A percentile compares a stretch with the other conserved stretches of the same genome.
These are phyloP conservation scores for Micrastur ruficollis DNA, from an alignment of 2,797 vertebrate genomes.

Conservation along the genomic window DNA sequence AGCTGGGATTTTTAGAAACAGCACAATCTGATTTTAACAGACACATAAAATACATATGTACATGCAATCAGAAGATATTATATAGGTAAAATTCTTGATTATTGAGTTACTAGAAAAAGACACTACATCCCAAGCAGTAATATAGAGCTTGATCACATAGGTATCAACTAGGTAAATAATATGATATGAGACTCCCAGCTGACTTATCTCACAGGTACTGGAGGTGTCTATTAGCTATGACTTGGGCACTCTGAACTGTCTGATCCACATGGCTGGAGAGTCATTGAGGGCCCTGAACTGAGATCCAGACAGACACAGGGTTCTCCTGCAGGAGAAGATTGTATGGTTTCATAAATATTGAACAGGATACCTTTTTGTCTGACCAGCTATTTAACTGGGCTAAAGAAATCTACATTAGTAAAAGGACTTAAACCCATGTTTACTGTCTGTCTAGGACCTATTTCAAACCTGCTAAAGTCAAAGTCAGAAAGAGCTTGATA, in stretches of 20 bases:
- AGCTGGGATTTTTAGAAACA: neutral
- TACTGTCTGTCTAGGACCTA: neutral
- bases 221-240: neutral
- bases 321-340: neutral
- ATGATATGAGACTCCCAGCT: rapidly evolving
- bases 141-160: neutral
- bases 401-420: neutral
- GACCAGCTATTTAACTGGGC: neutral
- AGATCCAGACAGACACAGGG: neutral
- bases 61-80: neutral
- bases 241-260: neutral
- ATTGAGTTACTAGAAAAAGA: rapidly evolving
- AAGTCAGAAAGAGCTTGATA: neutral
- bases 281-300: neutral
- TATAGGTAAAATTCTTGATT: neutral
- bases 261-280: neutral
- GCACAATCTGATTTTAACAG: neutral
- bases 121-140: neutral
- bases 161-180: neutral
- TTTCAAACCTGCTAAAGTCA: neutral
- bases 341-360: neutral
- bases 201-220: neutral
- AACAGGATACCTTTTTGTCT: neutral
- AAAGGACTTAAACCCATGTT: neutral
- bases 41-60: neutral